Evolutionary conservation across 2,113 vertebrate genomes (phyloP).

Genomic region (Crotalus helleri): DNA sequence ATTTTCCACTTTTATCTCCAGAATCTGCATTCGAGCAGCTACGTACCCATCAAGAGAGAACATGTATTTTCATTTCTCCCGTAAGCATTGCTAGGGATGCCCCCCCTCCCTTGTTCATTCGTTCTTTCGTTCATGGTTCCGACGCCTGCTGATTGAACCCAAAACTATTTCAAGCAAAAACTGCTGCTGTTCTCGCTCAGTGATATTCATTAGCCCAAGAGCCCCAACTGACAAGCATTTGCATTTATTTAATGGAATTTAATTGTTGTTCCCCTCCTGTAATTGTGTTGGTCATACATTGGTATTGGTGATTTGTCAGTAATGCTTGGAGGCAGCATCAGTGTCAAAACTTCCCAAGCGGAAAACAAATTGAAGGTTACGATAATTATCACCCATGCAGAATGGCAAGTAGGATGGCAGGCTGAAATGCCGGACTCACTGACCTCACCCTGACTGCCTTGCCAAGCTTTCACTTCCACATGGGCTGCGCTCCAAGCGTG

Average conservation of each 20-base stretch:
- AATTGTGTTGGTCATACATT: not conserved
- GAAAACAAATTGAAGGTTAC: not conserved
- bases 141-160: not conserved
- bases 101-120: not conserved
- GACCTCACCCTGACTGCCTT: not conserved
- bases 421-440: not conserved
- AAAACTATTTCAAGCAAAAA: not conserved
- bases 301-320: not conserved
- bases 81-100: not conserved
- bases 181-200: not conserved
- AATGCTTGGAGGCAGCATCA: not conserved
- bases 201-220: not conserved
- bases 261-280: not conserved
- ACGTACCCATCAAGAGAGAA: not conserved
- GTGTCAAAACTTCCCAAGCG: not conserved
- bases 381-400: not conserved
- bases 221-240: not conserved
- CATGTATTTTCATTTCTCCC: not conserved
- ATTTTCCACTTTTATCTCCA: not conserved
- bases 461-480: not conserved
- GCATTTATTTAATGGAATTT: not conserved
- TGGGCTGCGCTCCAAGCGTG: not conserved
- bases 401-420: not conserved
- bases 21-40: not conserved
- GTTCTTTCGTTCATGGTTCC: not conserved